Evolutionary conservation across 2,113 vertebrate species (phyloP), one percentile per base, ranked within the genome.

Genomic region (Myrmophylax atrothorax): DNA sequence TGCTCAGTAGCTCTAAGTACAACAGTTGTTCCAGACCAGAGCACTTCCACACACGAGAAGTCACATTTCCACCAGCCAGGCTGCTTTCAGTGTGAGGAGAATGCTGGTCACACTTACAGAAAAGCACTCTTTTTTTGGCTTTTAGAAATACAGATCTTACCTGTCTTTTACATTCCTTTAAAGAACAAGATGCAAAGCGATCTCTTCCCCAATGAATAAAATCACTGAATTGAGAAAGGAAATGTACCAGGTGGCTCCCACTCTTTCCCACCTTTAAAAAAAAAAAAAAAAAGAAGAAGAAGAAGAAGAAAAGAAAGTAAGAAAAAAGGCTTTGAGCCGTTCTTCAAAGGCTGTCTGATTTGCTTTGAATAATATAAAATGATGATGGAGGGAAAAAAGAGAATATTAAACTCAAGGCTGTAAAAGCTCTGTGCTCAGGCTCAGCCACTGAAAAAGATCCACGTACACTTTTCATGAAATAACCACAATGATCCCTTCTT

Each of bases 341-440:
- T 96, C 95, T 97, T 97, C 97, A 97, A 97, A 97, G 96, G 84
- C 85, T 93, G 94, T 94, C 96, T 97, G 96, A 96, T 97, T 96
- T 96, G 77, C 96, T 97, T 97, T 97, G 96, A 97, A 96, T 97
- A 96, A 97, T 94, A 96, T 89, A 96, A 97, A 97, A 96, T 94
- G 49, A 96, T 95, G 94, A 97, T 96, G 80, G 73, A 94, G 96
- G 82, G 89, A 91, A 95, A 93, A 97, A 97, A 97, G 97, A 91
- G 96, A 97, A 96, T 96, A 96, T 94, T 95, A 96, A 96, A 97
- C 95, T 94, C 92, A 74, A 69, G 82, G 62, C 90, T 92, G 94
- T 94, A 93, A 97, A 94, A 94, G 84, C 94, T 82, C 79, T 63
- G 66, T 1, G 6, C 93, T 96, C 82, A 86, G 94, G 60, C 72